These are phyloP conservation scores for Drosophila conformis DNA, from an alignment of 2,888 invertebrate genomes.

Conservation along the genomic window DNA sequence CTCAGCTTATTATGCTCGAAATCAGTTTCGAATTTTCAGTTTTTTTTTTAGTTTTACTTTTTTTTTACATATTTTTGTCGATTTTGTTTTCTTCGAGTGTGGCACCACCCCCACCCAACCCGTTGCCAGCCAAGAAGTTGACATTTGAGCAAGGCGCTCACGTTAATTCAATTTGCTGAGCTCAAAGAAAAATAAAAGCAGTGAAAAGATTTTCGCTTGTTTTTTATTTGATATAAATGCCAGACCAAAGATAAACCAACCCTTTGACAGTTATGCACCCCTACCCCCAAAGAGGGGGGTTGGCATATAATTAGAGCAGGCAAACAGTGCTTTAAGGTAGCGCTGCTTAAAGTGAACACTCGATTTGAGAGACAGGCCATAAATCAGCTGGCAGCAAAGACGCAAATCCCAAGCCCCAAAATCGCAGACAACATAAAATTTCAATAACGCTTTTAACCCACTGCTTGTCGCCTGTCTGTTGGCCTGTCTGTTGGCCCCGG, in stretches of 20 bases:
- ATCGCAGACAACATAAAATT: conserved; percentile 79
- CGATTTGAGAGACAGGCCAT: conserved; percentile 39
- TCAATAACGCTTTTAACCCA: conserved; percentile 63
- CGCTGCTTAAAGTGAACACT: conserved; percentile 18
- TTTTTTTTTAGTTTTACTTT: too few species aligned
- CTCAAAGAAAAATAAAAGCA: conserved; percentile 79
- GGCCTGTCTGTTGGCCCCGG: conserved; percentile 6
- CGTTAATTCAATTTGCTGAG: conserved; percentile 80
- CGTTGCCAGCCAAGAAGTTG: too few species aligned
- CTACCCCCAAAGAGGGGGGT: conserved; percentile 10
- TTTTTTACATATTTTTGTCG: background rate
- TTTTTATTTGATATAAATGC: conserved; percentile 43
- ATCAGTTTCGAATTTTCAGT: too few species aligned
- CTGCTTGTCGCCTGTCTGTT: conserved; percentile 26
- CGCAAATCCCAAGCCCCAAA: conserved; percentile 65
- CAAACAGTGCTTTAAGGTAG: conserved; percentile 25
- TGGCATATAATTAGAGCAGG: conserved; percentile 81
- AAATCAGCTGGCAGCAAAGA: conserved; percentile 61
- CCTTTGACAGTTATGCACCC: conserved; percentile 51
- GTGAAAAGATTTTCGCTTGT: conserved; percentile 62
- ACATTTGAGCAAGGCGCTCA: conserved; percentile 63
- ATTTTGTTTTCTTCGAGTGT: background rate
- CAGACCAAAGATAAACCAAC: conserved; percentile 66
- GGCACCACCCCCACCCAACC: background rate
- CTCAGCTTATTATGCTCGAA: background rate